Base-by-base conservation (phyloP, 2,113 vertebrate genomes). In the Brachirus orientalis region DNA sequence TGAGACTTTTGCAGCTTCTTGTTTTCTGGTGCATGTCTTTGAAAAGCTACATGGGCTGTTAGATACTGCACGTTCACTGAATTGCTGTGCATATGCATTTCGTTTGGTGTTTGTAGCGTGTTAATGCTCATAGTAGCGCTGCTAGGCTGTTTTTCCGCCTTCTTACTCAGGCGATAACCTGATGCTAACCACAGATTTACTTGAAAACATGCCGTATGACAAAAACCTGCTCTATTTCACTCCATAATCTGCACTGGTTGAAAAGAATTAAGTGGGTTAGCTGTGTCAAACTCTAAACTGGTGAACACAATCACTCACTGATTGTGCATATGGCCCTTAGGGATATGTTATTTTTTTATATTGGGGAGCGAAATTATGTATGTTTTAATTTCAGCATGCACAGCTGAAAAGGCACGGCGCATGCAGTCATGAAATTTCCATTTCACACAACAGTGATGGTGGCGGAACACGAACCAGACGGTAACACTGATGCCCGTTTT, bases 221-320 rank as follows among this genome's bases (percentile, higher is more conserved):
- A 79, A 89, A n/a, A 87, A 92, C 90, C 86, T 90, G 79, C 80
- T 84, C 77, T 75, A 84, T 91, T 92, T 90, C 76, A 79, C 63
- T 80, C 81, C 77, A 80, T 74, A 90, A 86, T 86, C 75, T 87
- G 80, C 75, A 81, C 81, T 77, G 79, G 79, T 84, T 86, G 75
- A 87, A 88, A 86, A 16, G 57, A 89, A 82, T 79, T 87, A 91
- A 90, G 88, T 92, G 88, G 91, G 91, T 92, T 91, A 92, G 83
- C 75, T 90, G 71, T 69, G 79, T 86, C 80, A 71, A 82, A 77
- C 90, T 91, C 90, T 90, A 87, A 89, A 86, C 75, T 80, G 78
- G 84, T 90, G 78, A 90, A 88, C 77, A 89, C 83, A 88, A 81
- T 88, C 75, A 67, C 83, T 87, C 74, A 90, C 68, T 75, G 85